These are phyloP conservation scores for Zaprionus tsacasi DNA, from an alignment of 1,140 invertebrate genomes.

Conservation along the genomic window DNA sequence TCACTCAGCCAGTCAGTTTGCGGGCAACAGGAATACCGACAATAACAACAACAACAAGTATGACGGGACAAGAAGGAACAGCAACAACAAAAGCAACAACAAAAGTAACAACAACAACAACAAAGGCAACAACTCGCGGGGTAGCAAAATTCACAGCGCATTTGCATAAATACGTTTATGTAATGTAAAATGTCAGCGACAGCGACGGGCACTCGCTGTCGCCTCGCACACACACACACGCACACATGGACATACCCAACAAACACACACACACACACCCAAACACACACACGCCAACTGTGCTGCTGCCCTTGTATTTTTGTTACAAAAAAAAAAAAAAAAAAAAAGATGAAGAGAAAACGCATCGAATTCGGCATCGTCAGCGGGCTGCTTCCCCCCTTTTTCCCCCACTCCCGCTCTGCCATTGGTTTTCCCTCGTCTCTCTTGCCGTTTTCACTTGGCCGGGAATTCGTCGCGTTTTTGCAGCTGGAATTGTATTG, in stretches of 20 bases:
- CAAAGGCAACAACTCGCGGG: slow-evolving; percentile 50
- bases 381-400: slow-evolving; percentile 14
- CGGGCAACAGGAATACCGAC: slow-evolving; percentile 43
- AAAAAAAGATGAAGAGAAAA: slow-evolving; percentile 39
- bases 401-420: neutral
- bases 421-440: neutral
- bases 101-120: neutral
- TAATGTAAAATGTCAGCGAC: slow-evolving; percentile 80
- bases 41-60: slow-evolving; percentile 13
- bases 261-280: neutral
- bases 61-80: slow-evolving; percentile 10
- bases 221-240: slow-evolving; percentile 1
- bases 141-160: slow-evolving; percentile 67
- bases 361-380: slow-evolving; percentile 52
- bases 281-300: neutral
- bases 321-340: neutral
- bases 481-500: slow-evolving; percentile 54
- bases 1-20: slow-evolving; percentile 58
- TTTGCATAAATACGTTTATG: slow-evolving; percentile 81
- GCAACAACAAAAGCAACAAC: slow-evolving; percentile 7
- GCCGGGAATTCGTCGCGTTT: slow-evolving; percentile 16
- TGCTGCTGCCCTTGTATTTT: slow-evolving; percentile 36
- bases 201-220: slow-evolving; percentile 59
- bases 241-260: neutral
- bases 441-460: too few relatives aligned